phyloP scores from a whole-genome alignment of 2,888 invertebrate genomes.

The Lottia gigantea region DNA sequence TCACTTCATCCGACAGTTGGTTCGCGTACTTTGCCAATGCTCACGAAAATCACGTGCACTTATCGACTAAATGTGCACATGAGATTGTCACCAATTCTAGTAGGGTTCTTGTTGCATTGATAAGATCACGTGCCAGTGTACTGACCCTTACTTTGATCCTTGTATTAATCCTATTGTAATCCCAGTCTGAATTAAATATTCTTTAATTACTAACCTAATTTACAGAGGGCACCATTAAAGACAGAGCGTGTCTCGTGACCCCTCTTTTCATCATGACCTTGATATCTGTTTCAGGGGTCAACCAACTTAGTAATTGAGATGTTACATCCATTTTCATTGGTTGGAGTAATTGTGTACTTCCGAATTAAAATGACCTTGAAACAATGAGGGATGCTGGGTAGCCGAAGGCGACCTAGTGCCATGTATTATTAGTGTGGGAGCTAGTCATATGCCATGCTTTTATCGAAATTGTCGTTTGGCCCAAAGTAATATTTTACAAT shows the following conservation, averaged over 20 bases:
- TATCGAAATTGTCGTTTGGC: too few relatives aligned
- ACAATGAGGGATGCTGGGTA: too few relatives aligned
- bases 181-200: background rate
- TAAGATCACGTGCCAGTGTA: background rate
- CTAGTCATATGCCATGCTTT: too few relatives aligned
- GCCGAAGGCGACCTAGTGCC: too few relatives aligned
- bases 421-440: too few relatives aligned
- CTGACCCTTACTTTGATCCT: background rate
- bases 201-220: background rate
- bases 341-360: too few relatives aligned
- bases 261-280: background rate
- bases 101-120: background rate
- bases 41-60: conserved; percentile 1
- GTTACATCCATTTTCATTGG: too few relatives aligned
- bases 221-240: background rate
- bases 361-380: too few relatives aligned
- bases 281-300: too few relatives aligned
- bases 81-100: background rate
- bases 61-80: conserved; percentile 1
- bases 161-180: background rate
- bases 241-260: background rate
- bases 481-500: too few relatives aligned
- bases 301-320: too few relatives aligned
- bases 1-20: conserved; percentile 10
- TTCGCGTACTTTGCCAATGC: background rate